phyloP scores from a whole-genome alignment of 2,113 vertebrate genomes.

The Poecile atricapillus region DNA sequence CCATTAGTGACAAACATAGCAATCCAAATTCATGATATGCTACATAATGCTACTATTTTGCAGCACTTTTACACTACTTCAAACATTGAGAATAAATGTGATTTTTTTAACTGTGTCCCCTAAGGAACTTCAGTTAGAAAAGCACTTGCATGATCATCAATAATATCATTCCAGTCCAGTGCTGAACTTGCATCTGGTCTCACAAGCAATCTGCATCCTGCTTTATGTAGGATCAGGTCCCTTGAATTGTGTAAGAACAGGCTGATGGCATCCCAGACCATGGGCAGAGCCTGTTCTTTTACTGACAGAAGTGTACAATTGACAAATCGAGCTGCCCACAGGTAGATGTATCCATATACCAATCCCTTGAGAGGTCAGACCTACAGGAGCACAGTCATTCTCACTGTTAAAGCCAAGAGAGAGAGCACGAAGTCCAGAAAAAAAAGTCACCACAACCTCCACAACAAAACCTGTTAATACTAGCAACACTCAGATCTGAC shows the following conservation, averaged over 20 bases:
- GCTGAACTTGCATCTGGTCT: neutral
- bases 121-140: neutral
- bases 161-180: neutral
- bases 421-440: neutral
- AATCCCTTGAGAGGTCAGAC: neutral
- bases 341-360: neutral
- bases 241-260: neutral
- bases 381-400: neutral
- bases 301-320: fast-evolving
- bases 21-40: neutral
- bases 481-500: neutral
- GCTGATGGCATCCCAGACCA: neutral
- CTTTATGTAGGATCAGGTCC: neutral
- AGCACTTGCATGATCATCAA: neutral
- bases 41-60: neutral
- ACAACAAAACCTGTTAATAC: neutral
- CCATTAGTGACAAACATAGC: neutral
- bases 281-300: neutral
- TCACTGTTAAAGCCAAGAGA: neutral
- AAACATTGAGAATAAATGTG: neutral
- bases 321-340: neutral
- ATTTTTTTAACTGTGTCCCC: neutral
- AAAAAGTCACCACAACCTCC: neutral
- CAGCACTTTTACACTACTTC: neutral
- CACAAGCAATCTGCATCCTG: neutral